phyloP scores from a whole-genome alignment of 2,113 vertebrate genomes.

The Apteryx mantelli region DNA sequence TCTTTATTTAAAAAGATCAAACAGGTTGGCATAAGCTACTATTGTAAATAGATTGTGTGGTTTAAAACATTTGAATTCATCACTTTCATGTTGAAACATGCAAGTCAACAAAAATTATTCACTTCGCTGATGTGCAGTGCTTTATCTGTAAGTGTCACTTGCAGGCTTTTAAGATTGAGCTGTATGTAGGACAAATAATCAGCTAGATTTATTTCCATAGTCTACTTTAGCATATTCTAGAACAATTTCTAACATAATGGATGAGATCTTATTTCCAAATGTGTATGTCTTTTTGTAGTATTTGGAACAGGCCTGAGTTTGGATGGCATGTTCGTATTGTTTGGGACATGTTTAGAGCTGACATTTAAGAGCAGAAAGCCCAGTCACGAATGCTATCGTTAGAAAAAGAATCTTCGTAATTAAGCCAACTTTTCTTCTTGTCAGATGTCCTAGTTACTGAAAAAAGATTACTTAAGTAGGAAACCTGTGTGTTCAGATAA shows the following conservation, averaged over 20 bases:
- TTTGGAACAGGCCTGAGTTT: not conserved
- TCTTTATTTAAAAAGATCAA: not conserved
- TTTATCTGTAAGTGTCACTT: not conserved
- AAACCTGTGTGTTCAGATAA: not conserved
- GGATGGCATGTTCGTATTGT: rapidly evolving
- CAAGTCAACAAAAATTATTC: not conserved
- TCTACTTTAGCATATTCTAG: not conserved
- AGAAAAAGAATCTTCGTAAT: not conserved
- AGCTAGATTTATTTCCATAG: not conserved
- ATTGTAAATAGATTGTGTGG: not conserved
- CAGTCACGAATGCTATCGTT: not conserved
- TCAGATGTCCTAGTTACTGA: not conserved
- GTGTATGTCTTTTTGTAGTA: rapidly evolving
- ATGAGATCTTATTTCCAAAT: not conserved
- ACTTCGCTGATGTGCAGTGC: not conserved
- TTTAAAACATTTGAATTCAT: not conserved
- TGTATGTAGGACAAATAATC: not conserved
- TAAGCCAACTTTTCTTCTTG: not conserved
- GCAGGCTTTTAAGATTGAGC: not conserved
- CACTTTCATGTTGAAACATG: rapidly evolving
- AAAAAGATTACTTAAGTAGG: not conserved
- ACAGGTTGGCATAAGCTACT: not conserved
- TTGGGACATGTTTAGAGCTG: not conserved
- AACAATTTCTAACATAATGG: not conserved
- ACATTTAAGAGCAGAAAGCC: not conserved